Base-by-base conservation (phyloP, 2,113 vertebrate genomes). In the Vanacampus margaritifer region DNA sequence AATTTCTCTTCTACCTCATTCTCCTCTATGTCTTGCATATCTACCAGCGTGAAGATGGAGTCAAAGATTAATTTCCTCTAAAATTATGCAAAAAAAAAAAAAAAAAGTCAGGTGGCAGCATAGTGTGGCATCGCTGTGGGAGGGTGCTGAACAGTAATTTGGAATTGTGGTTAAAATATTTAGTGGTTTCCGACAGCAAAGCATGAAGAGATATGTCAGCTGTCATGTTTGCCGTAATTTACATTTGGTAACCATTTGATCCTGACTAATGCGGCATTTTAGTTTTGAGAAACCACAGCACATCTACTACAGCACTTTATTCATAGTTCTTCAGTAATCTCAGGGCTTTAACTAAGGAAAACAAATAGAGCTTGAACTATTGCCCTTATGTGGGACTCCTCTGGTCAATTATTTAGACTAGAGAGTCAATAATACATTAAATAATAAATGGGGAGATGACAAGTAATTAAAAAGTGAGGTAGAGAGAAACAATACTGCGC, bases 91-190 rank as follows among this genome's bases (percentile, higher is more conserved):
- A 81, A 66, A n/a, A n/a, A n/a, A n/a, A n/a, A n/a, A n/a, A n/a
- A n/a, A n/a, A n/a, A n/a, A 81, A 79, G 58, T 77, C 58, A 53
- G 65, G 79, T 66, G 57, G 57, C 60, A 65, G 63, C 54, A 5
- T 26, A 32, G 26, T 19, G 7, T 3, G 14, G 54, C 0, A 17
- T 24, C 23, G 3, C 64, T 41, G 76, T 81, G 71, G 74, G 77
- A 66, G 71, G 62, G 51, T 63, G 61, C 2, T 0, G 46, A 50
- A 62, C 14, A 21, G 72, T 79, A 19, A 67, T 69, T 79, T 24
- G 14, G 61, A 65, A 80, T 75, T 65, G 70, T n/a, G 21, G 61
- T 41, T 76, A 17, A 80, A 81, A 85, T 85, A 85, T 86, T 83
- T 67, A 83, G 32, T 7, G 16, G 21, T 0, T 56, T 69, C 45